These are phyloP conservation scores for Pandion haliaetus DNA, from an alignment of 2,113 vertebrate species.

Conservation along the genomic window DNA sequence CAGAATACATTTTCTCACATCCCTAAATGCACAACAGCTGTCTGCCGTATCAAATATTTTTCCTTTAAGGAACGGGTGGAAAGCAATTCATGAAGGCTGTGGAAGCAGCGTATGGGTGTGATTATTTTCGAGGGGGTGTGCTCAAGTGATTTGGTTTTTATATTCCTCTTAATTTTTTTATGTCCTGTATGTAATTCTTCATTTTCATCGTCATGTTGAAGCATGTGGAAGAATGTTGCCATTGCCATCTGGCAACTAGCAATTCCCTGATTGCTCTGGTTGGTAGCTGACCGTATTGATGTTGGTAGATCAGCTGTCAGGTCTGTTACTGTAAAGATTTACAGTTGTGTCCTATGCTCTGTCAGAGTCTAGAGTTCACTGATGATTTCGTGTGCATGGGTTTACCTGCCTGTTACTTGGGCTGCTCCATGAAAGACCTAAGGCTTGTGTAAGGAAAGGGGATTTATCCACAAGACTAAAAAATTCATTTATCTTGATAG, in stretches of 20 bases:
- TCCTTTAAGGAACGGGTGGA: conserved; percentile 21
- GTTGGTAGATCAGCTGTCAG: conserved; percentile 34
- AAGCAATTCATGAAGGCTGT: conserved; percentile 11
- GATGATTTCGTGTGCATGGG: neutral
- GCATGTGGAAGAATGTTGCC: neutral
- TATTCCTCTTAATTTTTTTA: conserved; percentile 35
- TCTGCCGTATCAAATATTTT: conserved; percentile 24
- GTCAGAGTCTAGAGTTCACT: neutral
- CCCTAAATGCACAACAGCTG: conserved; percentile 51
- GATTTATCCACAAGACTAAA: neutral
- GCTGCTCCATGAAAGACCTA: neutral
- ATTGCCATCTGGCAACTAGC: conserved; percentile 24
- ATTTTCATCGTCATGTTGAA: conserved; percentile 17
- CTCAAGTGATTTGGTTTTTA: conserved; percentile 35
- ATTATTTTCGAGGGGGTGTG: conserved; percentile 16
- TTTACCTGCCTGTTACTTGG: neutral
- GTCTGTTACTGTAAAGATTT: conserved; percentile 27
- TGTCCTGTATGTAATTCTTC: conserved; percentile 5
- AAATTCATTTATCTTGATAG: neutral
- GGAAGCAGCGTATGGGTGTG: neutral
- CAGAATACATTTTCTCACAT: conserved; percentile 34
- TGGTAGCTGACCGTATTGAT: conserved; percentile 39
- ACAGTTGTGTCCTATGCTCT: neutral
- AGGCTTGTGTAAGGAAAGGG: neutral
- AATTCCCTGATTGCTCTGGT: conserved; percentile 9